Conservation (phyloP, 2,797 vertebrate genomes). For the Sebastes diaconus region DNA sequence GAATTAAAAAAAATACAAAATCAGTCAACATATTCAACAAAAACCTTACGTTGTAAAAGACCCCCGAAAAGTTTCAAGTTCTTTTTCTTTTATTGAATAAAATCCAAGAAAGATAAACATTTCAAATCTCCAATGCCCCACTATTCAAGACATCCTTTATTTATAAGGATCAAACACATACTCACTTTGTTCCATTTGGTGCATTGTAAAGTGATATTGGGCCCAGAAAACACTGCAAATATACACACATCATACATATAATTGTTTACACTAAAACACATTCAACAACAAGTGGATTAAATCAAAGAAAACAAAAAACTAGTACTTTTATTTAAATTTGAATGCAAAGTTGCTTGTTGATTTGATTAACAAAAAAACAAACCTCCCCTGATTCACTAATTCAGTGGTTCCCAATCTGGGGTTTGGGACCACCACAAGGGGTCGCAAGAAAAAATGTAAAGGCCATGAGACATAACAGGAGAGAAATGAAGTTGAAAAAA, state of each 20-base stretch:
- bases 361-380: neutral
- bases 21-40: neutral
- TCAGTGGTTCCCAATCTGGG: neutral
- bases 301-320: neutral
- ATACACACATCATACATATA: conserved; percentile 42
- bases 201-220: conserved; percentile 59
- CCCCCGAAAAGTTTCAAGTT: neutral
- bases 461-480: neutral
- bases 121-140: conserved; percentile 4
- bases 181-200: conserved; percentile 47
- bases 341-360: neutral
- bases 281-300: neutral
- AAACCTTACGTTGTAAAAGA: neutral
- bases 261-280: neutral
- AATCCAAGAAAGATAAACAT: conserved; percentile 13
- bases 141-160: neutral
- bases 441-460: neutral
- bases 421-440: neutral
- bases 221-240: conserved; percentile 72
- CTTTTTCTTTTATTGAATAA: conserved; percentile 60
- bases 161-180: conserved; percentile 10
- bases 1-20: neutral
- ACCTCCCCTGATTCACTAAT: neutral
- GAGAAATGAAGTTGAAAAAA: neutral
- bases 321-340: neutral